Conservation (phyloP, 2,113 vertebrate genomes). For the Sebastes fasciatus region DNA sequence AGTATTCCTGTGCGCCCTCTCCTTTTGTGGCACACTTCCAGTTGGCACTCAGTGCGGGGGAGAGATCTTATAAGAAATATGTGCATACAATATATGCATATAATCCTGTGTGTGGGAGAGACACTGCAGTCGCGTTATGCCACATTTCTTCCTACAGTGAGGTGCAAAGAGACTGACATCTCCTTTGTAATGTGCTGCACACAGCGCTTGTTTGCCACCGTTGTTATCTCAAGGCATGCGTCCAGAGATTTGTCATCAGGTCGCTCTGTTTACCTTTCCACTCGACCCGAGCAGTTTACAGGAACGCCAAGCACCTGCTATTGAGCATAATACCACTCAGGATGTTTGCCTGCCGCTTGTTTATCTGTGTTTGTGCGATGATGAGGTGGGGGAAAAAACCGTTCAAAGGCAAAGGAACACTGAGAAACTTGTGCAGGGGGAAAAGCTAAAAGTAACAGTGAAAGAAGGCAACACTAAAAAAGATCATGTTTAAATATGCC, state of each 20-base stretch:
- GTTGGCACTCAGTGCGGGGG: slow-evolving; percentile 26
- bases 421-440: slow-evolving; percentile 28
- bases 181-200: slow-evolving; percentile 24
- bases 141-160: neutral
- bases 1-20: slow-evolving; percentile 19
- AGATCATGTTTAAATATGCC: slow-evolving; percentile 46
- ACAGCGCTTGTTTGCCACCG: slow-evolving; percentile 51
- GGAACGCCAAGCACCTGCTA: slow-evolving; percentile 63
- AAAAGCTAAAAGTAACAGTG: slow-evolving; percentile 49
- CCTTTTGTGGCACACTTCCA: slow-evolving; percentile 30
- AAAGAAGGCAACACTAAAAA: slow-evolving; percentile 21
- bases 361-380: slow-evolving; percentile 68
- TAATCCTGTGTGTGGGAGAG: slow-evolving; percentile 29
- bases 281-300: slow-evolving; percentile 61
- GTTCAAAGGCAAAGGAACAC: slow-evolving; percentile 42
- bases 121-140: neutral
- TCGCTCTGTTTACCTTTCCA: slow-evolving; percentile 68
- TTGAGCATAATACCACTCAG: slow-evolving; percentile 62
- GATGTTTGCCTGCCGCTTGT: slow-evolving; percentile 74
- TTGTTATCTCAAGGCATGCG: slow-evolving; percentile 54
- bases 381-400: slow-evolving; percentile 4
- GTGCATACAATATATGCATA: slow-evolving; percentile 22
- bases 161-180: slow-evolving; percentile 21
- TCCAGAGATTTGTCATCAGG: slow-evolving; percentile 65
- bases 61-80: slow-evolving; percentile 37